phyloP scores from a whole-genome alignment of 2,113 vertebrate genomes.

The Cromileptes altivelis region DNA sequence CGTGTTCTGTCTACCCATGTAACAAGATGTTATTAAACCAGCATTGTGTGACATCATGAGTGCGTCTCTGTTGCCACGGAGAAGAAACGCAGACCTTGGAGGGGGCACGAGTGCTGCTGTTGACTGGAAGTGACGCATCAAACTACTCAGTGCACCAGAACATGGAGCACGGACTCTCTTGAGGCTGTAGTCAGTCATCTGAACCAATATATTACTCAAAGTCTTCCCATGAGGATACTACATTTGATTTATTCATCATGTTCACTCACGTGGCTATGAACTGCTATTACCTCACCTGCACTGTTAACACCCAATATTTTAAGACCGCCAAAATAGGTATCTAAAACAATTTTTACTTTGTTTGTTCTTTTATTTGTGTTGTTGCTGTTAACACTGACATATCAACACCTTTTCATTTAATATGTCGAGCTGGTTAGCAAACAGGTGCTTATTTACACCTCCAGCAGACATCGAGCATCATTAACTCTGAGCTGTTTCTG shows the following conservation, averaged over 20 bases:
- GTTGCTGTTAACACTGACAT: neutral
- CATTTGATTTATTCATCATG: neutral
- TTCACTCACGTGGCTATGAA: neutral
- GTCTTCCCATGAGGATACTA: neutral
- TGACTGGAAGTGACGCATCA: conserved; percentile 72
- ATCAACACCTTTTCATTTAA: neutral
- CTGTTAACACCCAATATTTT: neutral
- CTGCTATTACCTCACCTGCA: neutral
- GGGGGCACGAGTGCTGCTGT: conserved; percentile 37
- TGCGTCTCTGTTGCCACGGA: conserved; percentile 71
- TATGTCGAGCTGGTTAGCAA: neutral
- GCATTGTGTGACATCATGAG: conserved; percentile 57
- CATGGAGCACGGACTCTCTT: conserved; percentile 22
- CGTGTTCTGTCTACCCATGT: conserved; percentile 35
- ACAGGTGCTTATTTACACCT: neutral
- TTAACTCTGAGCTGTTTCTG: neutral
- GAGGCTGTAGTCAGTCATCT: conserved; percentile 9
- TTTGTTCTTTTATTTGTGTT: neutral
- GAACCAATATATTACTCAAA: neutral
- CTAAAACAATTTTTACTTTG: neutral
- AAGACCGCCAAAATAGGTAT: neutral
- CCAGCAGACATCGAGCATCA: neutral
- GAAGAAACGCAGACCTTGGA: conserved; percentile 62
- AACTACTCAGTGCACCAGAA: conserved; percentile 41
- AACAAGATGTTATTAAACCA: conserved; percentile 51